A percentile compares a stretch with the other conserved stretches of the same genome.
Conservation (phyloP, 2,113 vertebrate genomes). For the Phainopepla nitens region DNA sequence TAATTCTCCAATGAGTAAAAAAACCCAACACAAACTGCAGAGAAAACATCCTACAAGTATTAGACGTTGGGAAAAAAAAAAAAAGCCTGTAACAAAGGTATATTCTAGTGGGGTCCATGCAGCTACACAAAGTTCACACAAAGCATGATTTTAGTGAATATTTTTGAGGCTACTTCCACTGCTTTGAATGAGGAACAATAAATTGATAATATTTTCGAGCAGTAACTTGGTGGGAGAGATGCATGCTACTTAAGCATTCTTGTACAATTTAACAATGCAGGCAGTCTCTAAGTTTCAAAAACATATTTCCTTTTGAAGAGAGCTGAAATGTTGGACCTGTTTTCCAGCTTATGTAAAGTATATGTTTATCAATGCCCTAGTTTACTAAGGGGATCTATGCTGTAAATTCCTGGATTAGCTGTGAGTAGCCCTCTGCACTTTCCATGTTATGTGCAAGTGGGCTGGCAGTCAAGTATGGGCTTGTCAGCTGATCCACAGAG, state of each 20-base stretch:
- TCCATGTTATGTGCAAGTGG: not conserved
- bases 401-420: slow-evolving; percentile 55
- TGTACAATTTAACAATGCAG: not conserved
- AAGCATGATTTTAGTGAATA: not conserved
- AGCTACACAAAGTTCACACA: not conserved
- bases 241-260: not conserved
- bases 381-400: slow-evolving; percentile 15
- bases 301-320: slow-evolving; percentile 13
- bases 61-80: not conserved
- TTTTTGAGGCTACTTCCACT: not conserved
- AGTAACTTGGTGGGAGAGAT: not conserved
- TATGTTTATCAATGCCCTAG: not conserved
- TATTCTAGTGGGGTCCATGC: not conserved
- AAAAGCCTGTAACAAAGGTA: not conserved
- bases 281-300: slow-evolving; percentile 17
- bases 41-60: not conserved
- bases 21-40: not conserved
- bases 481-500: not conserved
- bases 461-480: not conserved
- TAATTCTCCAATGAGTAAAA: not conserved
- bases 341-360: slow-evolving; percentile 18
- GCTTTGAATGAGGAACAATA: not conserved
- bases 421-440: not conserved
- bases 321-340: not conserved
- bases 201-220: not conserved